These are phyloP conservation scores for Cyrtodaria siliqua DNA, from an alignment of 2,888 invertebrate genomes.

Conservation along the genomic window DNA sequence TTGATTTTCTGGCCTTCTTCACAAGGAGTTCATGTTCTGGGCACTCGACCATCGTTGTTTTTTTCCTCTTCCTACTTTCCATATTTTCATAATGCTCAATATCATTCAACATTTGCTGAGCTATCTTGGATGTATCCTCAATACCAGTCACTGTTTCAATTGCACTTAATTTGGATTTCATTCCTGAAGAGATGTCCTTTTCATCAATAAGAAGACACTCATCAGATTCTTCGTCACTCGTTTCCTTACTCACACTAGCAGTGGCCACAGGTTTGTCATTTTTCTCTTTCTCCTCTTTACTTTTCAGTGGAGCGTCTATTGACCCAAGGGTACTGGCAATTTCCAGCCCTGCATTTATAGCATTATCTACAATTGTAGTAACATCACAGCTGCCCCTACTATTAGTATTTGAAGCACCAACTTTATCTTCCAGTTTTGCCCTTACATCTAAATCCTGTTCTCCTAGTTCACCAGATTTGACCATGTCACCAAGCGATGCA, in stretches of 20 bases:
- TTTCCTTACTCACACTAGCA: background rate
- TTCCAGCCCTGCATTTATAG: slow-evolving; percentile 12
- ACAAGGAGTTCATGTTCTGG: no score
- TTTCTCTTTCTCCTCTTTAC: background rate
- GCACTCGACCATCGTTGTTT: no score
- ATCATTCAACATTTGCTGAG: background rate
- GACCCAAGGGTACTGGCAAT: slow-evolving; percentile 3
- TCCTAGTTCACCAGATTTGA: background rate
- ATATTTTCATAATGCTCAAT: background rate
- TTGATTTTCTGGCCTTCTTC: no score
- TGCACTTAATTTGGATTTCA: background rate
- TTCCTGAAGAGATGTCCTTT: background rate
- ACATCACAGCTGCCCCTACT: no score
- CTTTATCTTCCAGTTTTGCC: no score
- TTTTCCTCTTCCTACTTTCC: no score
- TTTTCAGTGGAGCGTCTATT: slow-evolving; percentile 2
- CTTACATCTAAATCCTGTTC: no score
- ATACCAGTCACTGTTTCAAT: background rate
- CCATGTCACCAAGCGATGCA: slow-evolving; percentile 16
- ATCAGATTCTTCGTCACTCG: slow-evolving; percentile 1
- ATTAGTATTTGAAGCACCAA: no score
- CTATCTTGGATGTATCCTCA: background rate
- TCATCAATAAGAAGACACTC: slow-evolving; percentile 33
- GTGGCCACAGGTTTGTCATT: background rate
- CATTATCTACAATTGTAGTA: no score